phyloP scores from a whole-genome alignment of 2,888 invertebrate genomes.

The Phyllotreta cruciferae region DNA sequence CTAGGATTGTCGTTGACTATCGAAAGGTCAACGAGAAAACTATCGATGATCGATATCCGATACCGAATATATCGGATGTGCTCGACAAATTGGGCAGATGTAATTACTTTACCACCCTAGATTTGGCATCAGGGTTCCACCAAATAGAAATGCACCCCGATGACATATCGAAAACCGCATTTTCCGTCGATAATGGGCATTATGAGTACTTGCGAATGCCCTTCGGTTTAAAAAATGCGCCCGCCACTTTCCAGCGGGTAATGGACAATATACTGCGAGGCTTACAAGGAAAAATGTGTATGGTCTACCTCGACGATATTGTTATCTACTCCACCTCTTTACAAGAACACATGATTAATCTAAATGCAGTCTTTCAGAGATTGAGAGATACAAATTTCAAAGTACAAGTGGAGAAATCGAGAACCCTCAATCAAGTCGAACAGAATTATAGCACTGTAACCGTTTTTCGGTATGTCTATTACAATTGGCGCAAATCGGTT shows the following conservation, averaged over 20 bases:
- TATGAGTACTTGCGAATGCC: not conserved
- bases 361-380: not conserved
- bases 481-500: too few species aligned
- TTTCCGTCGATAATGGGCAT: not conserved
- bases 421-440: too few species aligned
- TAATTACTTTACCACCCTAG: not conserved
- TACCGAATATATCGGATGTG: not conserved
- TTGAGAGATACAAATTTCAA: too few species aligned
- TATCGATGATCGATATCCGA: slow-evolving; percentile 3
- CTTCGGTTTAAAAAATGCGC: not conserved
- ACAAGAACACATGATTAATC: not conserved
- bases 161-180: not conserved
- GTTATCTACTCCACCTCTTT: too few species aligned
- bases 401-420: too few species aligned
- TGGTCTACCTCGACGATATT: not conserved
- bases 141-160: not conserved
- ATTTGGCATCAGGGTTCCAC: too few species aligned
- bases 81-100: not conserved
- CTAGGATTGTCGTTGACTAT: not conserved
- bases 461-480: too few species aligned
- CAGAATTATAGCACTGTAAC: too few species aligned
- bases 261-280: not conserved
- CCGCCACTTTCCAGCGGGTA: slow-evolving; percentile 1
- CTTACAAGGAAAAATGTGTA: not conserved
- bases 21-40: slow-evolving; percentile 2